Evolutionary conservation across 2,888 invertebrate species (phyloP).

Genomic region (Caenorhabditis plicata): DNA sequence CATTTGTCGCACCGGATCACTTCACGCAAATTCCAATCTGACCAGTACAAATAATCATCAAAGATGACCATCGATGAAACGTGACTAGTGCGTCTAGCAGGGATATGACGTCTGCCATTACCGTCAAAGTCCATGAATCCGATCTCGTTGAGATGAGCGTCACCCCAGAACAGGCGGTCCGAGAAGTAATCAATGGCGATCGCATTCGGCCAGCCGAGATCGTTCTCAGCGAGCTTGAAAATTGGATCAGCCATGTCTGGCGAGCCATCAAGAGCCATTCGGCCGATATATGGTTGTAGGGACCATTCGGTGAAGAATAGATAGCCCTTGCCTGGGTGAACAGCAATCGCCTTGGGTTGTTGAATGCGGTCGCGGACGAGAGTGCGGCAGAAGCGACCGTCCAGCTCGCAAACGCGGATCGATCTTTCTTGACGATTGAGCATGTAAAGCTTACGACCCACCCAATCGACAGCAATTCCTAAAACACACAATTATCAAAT

Average conservation of each 20-base stretch:
- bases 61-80: constrained; percentile 91
- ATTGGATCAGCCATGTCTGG: constrained; percentile 47
- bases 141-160: constrained; percentile 95
- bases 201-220: constrained; percentile 98
- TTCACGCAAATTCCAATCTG: constrained; percentile 91
- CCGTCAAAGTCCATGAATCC: constrained; percentile 70
- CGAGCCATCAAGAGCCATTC: constrained; percentile 94
- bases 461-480: constrained; percentile 93
- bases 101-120: constrained; percentile 43
- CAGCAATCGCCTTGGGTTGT: constrained; percentile 89
- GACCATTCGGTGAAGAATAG: constrained; percentile 92
- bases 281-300: constrained; percentile 86
- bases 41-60: constrained; percentile 89
- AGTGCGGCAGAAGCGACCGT: constrained; percentile 82
- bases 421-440: constrained; percentile 91
- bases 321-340: constrained; percentile 79
- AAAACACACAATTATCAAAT: no score
- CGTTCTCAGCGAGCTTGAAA: constrained; percentile 79
- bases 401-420: constrained; percentile 88
- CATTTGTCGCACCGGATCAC: constrained; percentile 89
- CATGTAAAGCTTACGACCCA: constrained; percentile 93
- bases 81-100: constrained; percentile 70
- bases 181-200: constrained; percentile 93
- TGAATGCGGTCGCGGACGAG: constrained; percentile 79
- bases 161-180: constrained; percentile 85